Evolutionary conservation across 2,888 invertebrate species (phyloP).

Genomic region (Meghimatium bilineatum): DNA sequence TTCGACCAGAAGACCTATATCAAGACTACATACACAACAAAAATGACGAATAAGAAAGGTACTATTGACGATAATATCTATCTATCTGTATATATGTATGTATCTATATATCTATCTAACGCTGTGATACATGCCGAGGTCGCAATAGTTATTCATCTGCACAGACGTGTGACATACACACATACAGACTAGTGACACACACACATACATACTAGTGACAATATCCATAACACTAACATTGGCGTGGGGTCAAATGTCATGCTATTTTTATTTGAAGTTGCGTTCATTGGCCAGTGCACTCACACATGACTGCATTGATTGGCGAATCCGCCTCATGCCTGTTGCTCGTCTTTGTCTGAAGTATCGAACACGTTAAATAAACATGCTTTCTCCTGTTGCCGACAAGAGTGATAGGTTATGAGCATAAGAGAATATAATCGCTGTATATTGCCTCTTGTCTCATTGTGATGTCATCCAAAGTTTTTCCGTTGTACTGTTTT

Average conservation of each 20-base stretch:
- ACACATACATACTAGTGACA: too few species aligned
- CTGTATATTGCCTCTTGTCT: neutral
- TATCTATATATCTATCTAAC: too few species aligned
- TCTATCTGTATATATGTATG: too few species aligned
- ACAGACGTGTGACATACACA: too few species aligned
- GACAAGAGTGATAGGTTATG: neutral
- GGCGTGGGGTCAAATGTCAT: neutral
- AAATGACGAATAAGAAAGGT: too few species aligned
- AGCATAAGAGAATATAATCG: neutral
- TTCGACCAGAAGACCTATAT: too few species aligned
- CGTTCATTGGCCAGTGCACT: neutral
- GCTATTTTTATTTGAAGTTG: neutral
- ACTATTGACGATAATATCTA: too few species aligned
- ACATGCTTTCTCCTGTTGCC: neutral
- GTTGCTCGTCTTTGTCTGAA: neutral
- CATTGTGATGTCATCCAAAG: neutral
- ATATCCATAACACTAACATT: too few species aligned
- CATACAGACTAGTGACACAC: too few species aligned
- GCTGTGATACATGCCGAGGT: too few species aligned
- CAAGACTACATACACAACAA: too few species aligned
- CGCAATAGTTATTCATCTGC: too few species aligned
- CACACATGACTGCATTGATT: neutral
- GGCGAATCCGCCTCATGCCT: neutral
- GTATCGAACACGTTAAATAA: neutral
- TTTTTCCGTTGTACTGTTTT: neutral